Base-by-base conservation (phyloP, 2,797 vertebrate species). In the Amazona ochrocephala region DNA sequence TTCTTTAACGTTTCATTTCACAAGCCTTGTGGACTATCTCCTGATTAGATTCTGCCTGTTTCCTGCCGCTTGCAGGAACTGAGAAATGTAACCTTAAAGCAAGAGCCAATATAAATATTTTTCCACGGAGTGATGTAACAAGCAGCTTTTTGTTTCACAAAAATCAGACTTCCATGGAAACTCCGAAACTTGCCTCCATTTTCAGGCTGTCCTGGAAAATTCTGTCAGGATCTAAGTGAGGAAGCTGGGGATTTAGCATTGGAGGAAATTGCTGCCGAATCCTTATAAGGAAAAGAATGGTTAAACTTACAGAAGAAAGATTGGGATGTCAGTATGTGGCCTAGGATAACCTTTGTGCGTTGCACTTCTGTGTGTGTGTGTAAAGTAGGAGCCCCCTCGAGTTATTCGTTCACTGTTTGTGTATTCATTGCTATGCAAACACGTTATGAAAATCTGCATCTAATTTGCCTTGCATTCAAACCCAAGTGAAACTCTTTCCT, bases 101-200 rank as follows among this genome's bases (percentile, higher is more conserved):
- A 85, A 94, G 53, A 90, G 96, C 95, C 93, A 96, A 94, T 68
- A 82, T 65, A 96, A 97, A 96, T 95, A 91, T 95, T 90, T 71
- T 94, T 90, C 84, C 54, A 67, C 23, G 12, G 73, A 82, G 48
- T 74, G 84, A 92, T 83, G 88, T 93, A 96, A 95, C 68, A 95
- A 90, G 53, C 37, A 90, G 68, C 29, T 47, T 93, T 89, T 83
- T 87, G 77, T 94, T 93, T 89, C 84, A 54, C 66, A 83, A 84
- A 84, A 84, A 87, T 94, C 56, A 74, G 37, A 54, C 64, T 73
- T 82, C 64, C 24, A 61, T 73, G 77, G 79, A 85, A 93, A 32
- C 66, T 58, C 72, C 85, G 37, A 77, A 87, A 53, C 22, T 66
- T 89, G 87, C n/a, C 68, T 78, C 45, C 65, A 27, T 81, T 80